Evolutionary conservation across 1,140 invertebrate genomes (phyloP).

Genomic region (Goniozus legneri): DNA sequence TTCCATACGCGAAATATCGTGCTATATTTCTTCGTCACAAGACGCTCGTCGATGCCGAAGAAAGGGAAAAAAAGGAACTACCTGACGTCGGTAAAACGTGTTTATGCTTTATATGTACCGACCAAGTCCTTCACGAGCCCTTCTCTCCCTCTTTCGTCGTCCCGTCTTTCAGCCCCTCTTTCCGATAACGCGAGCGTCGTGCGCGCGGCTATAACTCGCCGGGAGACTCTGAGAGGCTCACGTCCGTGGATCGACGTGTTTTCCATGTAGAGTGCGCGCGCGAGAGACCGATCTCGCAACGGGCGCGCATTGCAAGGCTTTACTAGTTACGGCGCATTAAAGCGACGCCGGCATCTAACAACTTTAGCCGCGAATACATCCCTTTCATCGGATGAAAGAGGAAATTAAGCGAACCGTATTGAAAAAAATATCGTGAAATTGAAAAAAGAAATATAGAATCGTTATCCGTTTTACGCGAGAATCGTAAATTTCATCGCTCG

Average conservation of each 20-base stretch:
- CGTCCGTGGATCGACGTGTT: slow-evolving; percentile 32
- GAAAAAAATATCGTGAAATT: too few relatives aligned
- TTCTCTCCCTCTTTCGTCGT: not conserved
- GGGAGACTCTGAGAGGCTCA: slow-evolving; percentile 23
- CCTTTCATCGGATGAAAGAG: too few relatives aligned
- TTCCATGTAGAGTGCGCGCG: slow-evolving; percentile 17
- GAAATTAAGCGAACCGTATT: too few relatives aligned
- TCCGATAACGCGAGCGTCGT: slow-evolving; percentile 8
- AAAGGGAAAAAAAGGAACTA: slow-evolving; percentile 3
- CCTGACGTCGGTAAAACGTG: not conserved
- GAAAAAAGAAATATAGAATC: too few relatives aligned
- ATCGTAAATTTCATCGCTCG: too few relatives aligned
- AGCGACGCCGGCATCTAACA: too few relatives aligned
- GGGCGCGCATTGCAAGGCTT: slow-evolving; percentile 19
- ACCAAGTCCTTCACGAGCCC: not conserved
- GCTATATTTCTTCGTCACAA: not conserved
- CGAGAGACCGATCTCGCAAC: too few relatives aligned
- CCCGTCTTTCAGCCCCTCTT: not conserved
- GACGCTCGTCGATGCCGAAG: not conserved
- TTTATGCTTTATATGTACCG: not conserved
- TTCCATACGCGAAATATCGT: too few relatives aligned
- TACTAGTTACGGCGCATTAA: slow-evolving; percentile 24
- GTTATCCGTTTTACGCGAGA: too few relatives aligned
- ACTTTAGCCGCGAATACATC: too few relatives aligned
- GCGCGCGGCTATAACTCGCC: not conserved